These are phyloP conservation scores for Octopus sinensis DNA, from an alignment of 1,140 invertebrate species.

Conservation along the genomic window DNA sequence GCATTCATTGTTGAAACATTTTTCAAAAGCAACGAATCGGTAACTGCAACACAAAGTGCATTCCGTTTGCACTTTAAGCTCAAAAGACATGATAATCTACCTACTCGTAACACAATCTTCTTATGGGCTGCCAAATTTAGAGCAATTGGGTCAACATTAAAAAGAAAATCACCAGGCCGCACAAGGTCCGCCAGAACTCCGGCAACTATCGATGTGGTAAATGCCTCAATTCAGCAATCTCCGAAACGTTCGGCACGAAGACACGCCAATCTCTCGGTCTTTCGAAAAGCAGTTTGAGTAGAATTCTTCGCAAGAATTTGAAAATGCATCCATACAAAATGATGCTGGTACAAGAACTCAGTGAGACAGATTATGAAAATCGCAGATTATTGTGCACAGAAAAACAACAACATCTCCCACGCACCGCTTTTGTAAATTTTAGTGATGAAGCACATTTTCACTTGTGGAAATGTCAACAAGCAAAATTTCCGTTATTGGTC, in stretches of 20 bases:
- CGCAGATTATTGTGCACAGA: neutral
- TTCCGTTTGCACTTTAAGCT: constrained; percentile 1
- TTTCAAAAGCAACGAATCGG: too few relatives aligned
- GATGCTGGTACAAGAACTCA: neutral
- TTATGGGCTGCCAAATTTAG: neutral
- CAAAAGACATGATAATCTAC: neutral
- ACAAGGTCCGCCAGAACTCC: neutral
- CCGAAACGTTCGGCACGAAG: neutral
- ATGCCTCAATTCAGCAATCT: neutral
- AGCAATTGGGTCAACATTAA: neutral
- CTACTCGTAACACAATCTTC: neutral
- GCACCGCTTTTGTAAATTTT: neutral
- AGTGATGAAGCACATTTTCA: constrained; percentile 3
- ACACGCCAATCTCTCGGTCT: neutral
- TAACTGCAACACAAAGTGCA: neutral
- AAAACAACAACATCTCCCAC: neutral
- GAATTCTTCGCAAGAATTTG: constrained; percentile 1
- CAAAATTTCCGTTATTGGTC: neutral
- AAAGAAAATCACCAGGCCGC: neutral
- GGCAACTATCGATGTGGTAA: neutral
- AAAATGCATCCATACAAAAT: constrained; percentile 3
- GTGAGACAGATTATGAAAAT: constrained; percentile 3
- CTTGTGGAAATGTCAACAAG: constrained; percentile 1
- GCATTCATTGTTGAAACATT: too few relatives aligned
- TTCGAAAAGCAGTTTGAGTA: neutral